A percentile compares a stretch with the other conserved stretches of the same genome.
phyloP scores from a whole-genome alignment of 2,113 vertebrate genomes.

The Cromileptes altivelis region DNA sequence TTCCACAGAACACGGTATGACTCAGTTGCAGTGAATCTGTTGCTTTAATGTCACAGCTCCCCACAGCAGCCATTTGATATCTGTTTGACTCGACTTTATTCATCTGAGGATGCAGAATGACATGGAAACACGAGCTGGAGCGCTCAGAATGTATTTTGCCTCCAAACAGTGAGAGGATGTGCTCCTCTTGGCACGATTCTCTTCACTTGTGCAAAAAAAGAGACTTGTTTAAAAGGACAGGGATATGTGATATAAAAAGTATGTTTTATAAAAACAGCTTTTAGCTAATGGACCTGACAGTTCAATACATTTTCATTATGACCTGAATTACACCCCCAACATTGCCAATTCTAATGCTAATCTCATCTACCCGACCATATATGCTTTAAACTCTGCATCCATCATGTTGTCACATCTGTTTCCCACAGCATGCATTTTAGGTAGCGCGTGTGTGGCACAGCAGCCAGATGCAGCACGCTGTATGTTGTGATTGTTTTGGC shows the following conservation, averaged over 20 bases:
- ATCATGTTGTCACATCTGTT: constrained; percentile 35
- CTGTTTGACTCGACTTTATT: constrained; percentile 30
- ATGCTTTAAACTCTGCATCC: constrained; percentile 33
- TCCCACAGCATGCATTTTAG: neutral
- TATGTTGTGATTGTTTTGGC: constrained; percentile 63
- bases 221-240: neutral
- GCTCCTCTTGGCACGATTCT: neutral
- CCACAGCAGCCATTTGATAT: constrained; percentile 27
- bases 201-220: constrained; percentile 1
- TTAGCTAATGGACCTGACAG: constrained; percentile 12
- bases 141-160: neutral
- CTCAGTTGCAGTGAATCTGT: constrained; percentile 11
- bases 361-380: neutral
- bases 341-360: constrained; percentile 10
- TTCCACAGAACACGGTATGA: neutral
- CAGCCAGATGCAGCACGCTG: constrained; percentile 50
- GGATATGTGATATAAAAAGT: neutral
- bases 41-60: constrained; percentile 17
- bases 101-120: constrained; percentile 36
- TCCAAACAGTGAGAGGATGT: constrained; percentile 2
- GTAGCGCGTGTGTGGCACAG: constrained; percentile 13
- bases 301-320: constrained; percentile 26
- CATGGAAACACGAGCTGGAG: constrained; percentile 7
- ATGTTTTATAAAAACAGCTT: constrained; percentile 2
- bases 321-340: constrained; percentile 13